Conservation (phyloP, 2,888 invertebrate species). For the Leptothorax acervorum region DNA sequence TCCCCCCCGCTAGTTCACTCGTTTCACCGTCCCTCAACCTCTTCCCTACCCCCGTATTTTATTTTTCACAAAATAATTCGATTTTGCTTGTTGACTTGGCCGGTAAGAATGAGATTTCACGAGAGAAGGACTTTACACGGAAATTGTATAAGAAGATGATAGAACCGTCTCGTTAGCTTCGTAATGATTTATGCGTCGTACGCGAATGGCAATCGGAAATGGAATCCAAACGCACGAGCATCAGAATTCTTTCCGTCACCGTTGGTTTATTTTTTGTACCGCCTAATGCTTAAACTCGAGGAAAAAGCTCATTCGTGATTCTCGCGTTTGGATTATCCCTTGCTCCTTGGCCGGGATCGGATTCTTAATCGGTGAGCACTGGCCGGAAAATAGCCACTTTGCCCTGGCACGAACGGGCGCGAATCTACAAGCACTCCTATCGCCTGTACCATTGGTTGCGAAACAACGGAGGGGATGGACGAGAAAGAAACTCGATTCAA, state of each 20-base stretch:
- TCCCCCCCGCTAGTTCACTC: conserved; percentile 58
- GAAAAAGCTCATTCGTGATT: conserved; percentile 55
- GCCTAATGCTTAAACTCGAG: conserved; percentile 38
- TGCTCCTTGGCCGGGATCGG: conserved; percentile 78
- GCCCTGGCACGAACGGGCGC: conserved; percentile 78
- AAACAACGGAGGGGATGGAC: conserved; percentile 68
- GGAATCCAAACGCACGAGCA: conserved; percentile 3
- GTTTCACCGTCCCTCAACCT: conserved; percentile 53
- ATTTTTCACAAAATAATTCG: conserved; percentile 50
- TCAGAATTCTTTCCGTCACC: conserved; percentile 8
- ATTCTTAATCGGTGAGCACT: conserved; percentile 85
- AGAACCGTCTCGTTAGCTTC: neutral
- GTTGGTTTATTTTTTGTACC: conserved; percentile 38
- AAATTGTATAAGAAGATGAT: neutral
- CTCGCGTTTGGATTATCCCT: conserved; percentile 68
- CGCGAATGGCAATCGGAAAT: conserved; percentile 16
- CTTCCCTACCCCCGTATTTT: conserved; percentile 10
- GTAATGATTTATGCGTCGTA: conserved; percentile 4
- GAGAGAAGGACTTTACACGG: neutral
- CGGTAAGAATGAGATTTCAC: neutral
- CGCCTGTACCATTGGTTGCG: conserved; percentile 79
- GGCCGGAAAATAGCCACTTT: conserved; percentile 85
- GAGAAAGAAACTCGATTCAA: conserved; percentile 33
- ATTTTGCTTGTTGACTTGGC: conserved; percentile 22
- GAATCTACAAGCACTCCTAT: conserved; percentile 81